Evolutionary conservation across 1,140 invertebrate genomes (phyloP), one percentile per base, ranked within the genome.

Genomic region (Melanaphis sacchari): DNA sequence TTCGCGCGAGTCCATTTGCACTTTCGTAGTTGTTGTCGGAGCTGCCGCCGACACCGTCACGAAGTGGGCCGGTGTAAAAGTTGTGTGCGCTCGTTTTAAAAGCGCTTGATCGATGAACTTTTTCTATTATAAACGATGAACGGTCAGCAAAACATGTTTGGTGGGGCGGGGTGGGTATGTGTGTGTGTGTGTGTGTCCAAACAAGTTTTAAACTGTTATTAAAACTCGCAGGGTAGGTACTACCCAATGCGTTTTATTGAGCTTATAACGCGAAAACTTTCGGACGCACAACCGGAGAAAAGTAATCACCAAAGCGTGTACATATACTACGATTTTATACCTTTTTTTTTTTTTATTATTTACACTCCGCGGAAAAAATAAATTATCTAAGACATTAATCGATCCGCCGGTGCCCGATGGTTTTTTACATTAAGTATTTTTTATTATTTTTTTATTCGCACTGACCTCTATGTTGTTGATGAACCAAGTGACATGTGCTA

Each of bases 191-290:
- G 41, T 66, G 41, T 46, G 76, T 52, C 46, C 46, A 43, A 93
- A 93, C 81, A 81, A 93, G 91, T 93, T 93, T 93, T 93, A 84
- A 93, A 93, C 91, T 54, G 76, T 93, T 85, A 93, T 93, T 93
- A 93, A 93, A 93, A 93, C 91, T 93, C 24, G 46, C 31, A 49
- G 82, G 24, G 22, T n/a, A 49, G 24, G 22, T n/a, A 49, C 46
- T n/a, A 52, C 43, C 8, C 36, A 82, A 36, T 92, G 46, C 46
- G 81, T 84, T 93, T 93, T 93, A 93, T 93, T 93, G 91, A 85
- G 81, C n/a, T 40, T 52, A 84, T 93, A 93, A 85, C 66, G 43
- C 4, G 81, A 93, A 93, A 82, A 84, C 81, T 93, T 93, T 93
- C 21, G 26, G 91, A 81, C n/a, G 49, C 36, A 89, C 36, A 46